These are phyloP conservation scores for Drosophila pachea DNA, from an alignment of 1,140 invertebrate genomes.

Conservation along the genomic window DNA sequence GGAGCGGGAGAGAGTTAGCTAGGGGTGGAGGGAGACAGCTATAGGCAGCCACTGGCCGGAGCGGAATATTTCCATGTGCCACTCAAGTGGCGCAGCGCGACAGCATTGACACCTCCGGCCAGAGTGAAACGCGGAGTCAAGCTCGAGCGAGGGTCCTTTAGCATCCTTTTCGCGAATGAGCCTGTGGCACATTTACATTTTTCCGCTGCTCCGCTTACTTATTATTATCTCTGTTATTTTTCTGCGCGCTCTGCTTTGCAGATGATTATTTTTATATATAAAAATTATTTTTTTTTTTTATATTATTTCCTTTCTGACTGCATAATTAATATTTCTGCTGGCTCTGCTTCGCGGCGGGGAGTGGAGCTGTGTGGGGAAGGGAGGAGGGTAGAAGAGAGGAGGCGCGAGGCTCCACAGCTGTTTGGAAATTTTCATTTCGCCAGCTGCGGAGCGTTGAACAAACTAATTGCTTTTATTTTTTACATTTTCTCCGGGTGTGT, in stretches of 20 bases:
- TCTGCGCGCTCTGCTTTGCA: not conserved
- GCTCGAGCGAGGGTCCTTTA: not conserved
- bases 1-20: no score
- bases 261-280: constrained; percentile 3
- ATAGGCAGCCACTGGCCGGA: no score
- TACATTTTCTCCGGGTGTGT: constrained; percentile 14
- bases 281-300: constrained; percentile 9
- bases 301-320: constrained; percentile 49
- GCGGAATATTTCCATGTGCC: no score
- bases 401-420: constrained; percentile 11
- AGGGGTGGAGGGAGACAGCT: no score
- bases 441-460: constrained; percentile 78
- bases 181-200: constrained; percentile 51
- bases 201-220: constrained; percentile 38
- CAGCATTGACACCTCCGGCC: not conserved
- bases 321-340: constrained; percentile 69
- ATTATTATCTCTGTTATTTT: constrained; percentile 30
- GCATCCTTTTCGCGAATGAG: constrained; percentile 29
- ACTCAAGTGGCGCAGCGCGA: not conserved
- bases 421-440: constrained; percentile 68
- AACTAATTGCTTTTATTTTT: constrained; percentile 78
- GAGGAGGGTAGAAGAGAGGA: no score
- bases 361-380: not conserved
- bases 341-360: constrained; percentile 9
- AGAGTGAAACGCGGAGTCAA: not conserved